Evolutionary conservation across 1,140 invertebrate species (phyloP).

Genomic region (Metopolophium dirhodum): DNA sequence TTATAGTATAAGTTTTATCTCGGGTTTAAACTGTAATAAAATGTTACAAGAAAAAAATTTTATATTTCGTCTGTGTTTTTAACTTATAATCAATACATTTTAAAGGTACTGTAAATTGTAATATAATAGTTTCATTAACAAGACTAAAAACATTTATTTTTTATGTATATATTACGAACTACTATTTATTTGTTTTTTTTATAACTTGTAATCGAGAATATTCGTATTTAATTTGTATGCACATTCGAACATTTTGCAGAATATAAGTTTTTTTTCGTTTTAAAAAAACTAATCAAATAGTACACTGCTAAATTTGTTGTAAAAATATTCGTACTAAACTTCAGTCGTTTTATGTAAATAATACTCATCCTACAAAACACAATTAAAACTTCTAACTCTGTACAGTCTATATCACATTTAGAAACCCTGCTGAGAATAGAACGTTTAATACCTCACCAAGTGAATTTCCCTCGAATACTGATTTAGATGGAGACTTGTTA

Average conservation of each 20-base stretch:
- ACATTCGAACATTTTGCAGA: background rate
- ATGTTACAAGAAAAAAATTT: background rate
- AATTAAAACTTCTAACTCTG: constrained; percentile 20
- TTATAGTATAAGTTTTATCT: background rate
- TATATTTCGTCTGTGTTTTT: background rate
- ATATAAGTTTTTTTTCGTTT: background rate
- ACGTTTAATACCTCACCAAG: background rate
- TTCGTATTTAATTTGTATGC: background rate
- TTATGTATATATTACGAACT: background rate
- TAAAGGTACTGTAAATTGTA: background rate
- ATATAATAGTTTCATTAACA: background rate
- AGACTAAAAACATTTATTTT: background rate
- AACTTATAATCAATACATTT: background rate
- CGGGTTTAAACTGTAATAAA: background rate
- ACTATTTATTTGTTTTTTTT: background rate
- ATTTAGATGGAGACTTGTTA: background rate
- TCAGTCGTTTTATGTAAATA: background rate
- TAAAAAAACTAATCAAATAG: constrained; percentile 1
- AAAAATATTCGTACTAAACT: background rate
- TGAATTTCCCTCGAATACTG: background rate
- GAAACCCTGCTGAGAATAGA: background rate
- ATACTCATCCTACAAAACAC: background rate
- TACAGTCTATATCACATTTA: background rate
- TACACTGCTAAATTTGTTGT: background rate
- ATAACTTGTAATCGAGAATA: background rate